A percentile compares a stretch with the other conserved stretches of the same genome.
phyloP scores from a whole-genome alignment of 1,140 invertebrate genomes.

The Cotesia vestalis region DNA sequence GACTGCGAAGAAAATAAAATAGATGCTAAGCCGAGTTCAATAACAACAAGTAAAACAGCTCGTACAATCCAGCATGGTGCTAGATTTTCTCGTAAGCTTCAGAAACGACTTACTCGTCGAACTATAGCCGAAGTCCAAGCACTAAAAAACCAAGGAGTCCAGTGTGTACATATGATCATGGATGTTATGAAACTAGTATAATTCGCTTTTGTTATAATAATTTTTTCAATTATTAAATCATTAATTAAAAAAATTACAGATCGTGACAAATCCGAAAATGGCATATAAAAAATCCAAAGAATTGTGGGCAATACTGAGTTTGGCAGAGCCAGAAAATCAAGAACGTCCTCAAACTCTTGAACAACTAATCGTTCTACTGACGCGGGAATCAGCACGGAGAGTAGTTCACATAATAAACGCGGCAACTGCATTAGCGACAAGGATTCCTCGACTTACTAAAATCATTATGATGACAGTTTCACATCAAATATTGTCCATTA shows the following conservation, averaged over 20 bases:
- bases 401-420: slow-evolving; percentile 81
- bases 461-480: slow-evolving; percentile 50
- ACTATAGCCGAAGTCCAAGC: slow-evolving; percentile 79
- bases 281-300: slow-evolving; percentile 78
- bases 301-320: slow-evolving; percentile 74
- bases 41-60: slow-evolving; percentile 66
- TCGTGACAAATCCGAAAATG: slow-evolving; percentile 78
- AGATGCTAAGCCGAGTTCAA: slow-evolving; percentile 39
- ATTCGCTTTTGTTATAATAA: slow-evolving; percentile 23
- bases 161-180: slow-evolving; percentile 78
- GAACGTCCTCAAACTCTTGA: slow-evolving; percentile 78
- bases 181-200: slow-evolving; percentile 80
- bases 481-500: slow-evolving; percentile 52
- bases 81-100: slow-evolving; percentile 74
- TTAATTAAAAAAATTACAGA: slow-evolving; percentile 59
- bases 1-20: slow-evolving; percentile 8
- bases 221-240: slow-evolving; percentile 22
- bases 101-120: slow-evolving; percentile 75
- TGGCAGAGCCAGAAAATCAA: slow-evolving; percentile 84
- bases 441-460: slow-evolving; percentile 64
- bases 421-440: slow-evolving; percentile 66
- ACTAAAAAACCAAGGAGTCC: slow-evolving; percentile 79
- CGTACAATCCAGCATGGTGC: slow-evolving; percentile 80
- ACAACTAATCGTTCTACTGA: slow-evolving; percentile 76
- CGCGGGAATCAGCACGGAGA: slow-evolving; percentile 76